These are phyloP conservation scores for Tyrannus savana DNA, from an alignment of 2,113 vertebrate genomes.

Conservation along the genomic window DNA sequence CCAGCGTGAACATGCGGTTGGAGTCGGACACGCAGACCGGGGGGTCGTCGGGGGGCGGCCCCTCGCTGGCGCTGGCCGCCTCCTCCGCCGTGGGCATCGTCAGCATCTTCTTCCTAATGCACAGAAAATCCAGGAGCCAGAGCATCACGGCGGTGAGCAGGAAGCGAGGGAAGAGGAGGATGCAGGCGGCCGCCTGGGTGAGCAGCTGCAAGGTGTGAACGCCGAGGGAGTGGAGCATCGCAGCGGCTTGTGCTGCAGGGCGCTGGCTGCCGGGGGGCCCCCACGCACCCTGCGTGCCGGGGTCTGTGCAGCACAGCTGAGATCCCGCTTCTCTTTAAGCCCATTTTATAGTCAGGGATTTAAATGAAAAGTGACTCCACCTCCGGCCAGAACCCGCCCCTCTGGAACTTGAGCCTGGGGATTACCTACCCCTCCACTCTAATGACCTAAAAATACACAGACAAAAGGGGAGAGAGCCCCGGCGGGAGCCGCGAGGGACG, in stretches of 20 bases:
- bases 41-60: constrained; percentile 86
- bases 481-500: constrained; percentile 39
- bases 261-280: constrained; percentile 30
- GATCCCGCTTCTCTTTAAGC: constrained; percentile 77
- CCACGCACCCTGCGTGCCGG: constrained; percentile 51
- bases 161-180: constrained; percentile 95
- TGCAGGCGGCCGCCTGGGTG: constrained; percentile 88
- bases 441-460: constrained; percentile 74
- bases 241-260: constrained; percentile 58
- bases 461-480: constrained; percentile 63
- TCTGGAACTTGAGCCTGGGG: constrained; percentile 91
- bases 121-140: constrained; percentile 96
- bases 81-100: constrained; percentile 78
- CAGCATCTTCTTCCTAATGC: constrained; percentile 91
- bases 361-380: constrained; percentile 92
- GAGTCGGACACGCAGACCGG: constrained; percentile 94
- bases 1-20: constrained; percentile 94
- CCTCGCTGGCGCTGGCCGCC: constrained; percentile 34
- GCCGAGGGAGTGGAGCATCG: constrained; percentile 87
- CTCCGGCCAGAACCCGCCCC: constrained; percentile 90
- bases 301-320: constrained; percentile 79
- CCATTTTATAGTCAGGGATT: constrained; percentile 92
- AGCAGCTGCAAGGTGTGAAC: constrained; percentile 87
- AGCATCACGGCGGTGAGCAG: constrained; percentile 92
- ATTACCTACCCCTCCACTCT: constrained; percentile 84